Base-by-base conservation (phyloP, 53 echinoderm and acorn worm genomes). In the Antedon mediterranea region DNA sequence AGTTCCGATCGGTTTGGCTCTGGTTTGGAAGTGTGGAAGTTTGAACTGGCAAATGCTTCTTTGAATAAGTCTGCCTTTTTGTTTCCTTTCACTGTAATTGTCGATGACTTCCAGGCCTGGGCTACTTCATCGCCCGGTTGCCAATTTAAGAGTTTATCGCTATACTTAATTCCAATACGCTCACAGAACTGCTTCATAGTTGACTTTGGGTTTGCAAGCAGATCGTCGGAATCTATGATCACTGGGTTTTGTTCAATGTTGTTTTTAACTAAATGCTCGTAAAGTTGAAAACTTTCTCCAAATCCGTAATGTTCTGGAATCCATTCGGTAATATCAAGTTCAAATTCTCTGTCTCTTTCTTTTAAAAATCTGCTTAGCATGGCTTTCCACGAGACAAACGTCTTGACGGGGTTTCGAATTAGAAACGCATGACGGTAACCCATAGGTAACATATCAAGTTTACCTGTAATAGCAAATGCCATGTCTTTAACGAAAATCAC, bases 361-460 rank as follows among this genome's bases (percentile, higher is more conserved):
- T 80, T 75, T 31, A 37, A 26, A 34, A 80, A 33, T 33, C 72
- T 41, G 32, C 73, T 70, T 32, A 80, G 72, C n/a, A 85, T 75
- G 75, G 73, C 73, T 70, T 86, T 81, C 71, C 73, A 78, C 43
- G 86, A 86, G 4, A 78, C 73, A 75, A 86, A 86, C 28, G 78
- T 71, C 28, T 76, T 81, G 73, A 30, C 31, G 5, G 86, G 86
- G 32, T 82, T 33, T 20, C 86, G 77, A 34, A 81, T 86, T 32
- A 86, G 30, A 34, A 86, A 86, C 30, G 81, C 44, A 74, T 81
- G 81, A 30, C 73, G 81, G 42, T 82, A 86, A 4, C 86, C 86
- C 27, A 77, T 32, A n/a, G 86, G 81, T 13, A 86, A 44, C 33
- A 43, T 72, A 32, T 78, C 44, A 27, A 44, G 74, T 74, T 78